Base-by-base conservation (phyloP, 2,797 vertebrate genomes). In the Dryobates pubescens region DNA sequence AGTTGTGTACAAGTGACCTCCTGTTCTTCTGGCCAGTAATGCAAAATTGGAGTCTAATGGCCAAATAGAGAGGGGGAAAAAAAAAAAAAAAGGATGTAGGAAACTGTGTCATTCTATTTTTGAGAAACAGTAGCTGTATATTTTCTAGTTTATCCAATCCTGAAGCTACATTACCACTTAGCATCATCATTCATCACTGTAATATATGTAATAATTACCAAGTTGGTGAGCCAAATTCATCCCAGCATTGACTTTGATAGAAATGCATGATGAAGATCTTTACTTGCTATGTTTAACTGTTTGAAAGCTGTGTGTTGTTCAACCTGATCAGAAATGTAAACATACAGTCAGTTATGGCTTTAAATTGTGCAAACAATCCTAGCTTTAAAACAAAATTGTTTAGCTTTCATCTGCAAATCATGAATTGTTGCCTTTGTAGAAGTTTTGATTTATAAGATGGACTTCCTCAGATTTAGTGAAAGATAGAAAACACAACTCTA, bases 1-100 rank as follows among this genome's bases (percentile, higher is more conserved):
- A 83, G 26, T 15, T 45, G 5, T 69, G 10, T 73, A 54, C 17
- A 62, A 56, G 45, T 26, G 20, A 20, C 38, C 23, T 67, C 32
- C 17, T 38, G 20, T 71, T 71, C 13, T 71, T 91, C 58, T 30
- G 30, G 22, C 7, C 27, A 43, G 26, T 43, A 56, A 41, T 13
- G 7, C 5, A 43, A 83, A 83, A 80, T 68, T 32, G 16, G 89
- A 64, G 5, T 82, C 22, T 54, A 65, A 23, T 0, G 1, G 34
- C 64, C 30, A 49, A 58, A 79, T 3, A 47, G 9, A 41, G 2
- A 0, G 41, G 2, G 0, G 49, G 9, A 9, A 22, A 20, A 49
- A 57, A 78, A 3, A 36, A 8, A 41, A n/a, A 11, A 57, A 18
- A 54, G 0, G 9, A 8, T 30, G 7, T 9, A 5, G 7, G 10